Conservation (phyloP, 2,888 invertebrate species). For the Eutolmus rufibarbis region DNA sequence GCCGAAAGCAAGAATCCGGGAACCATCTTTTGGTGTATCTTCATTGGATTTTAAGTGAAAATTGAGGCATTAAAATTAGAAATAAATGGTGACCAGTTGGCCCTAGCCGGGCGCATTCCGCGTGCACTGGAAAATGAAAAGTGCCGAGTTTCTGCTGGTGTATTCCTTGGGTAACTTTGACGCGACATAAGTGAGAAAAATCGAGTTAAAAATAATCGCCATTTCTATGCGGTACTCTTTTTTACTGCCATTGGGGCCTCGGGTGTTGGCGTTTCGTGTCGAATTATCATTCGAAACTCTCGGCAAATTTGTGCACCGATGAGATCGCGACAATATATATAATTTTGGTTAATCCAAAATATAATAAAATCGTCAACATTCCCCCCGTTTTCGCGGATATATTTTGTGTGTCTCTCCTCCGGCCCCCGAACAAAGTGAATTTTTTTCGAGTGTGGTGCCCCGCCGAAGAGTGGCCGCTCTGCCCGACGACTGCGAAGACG, state of each 20-base stretch:
- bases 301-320: background rate
- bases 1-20: constrained; percentile 50
- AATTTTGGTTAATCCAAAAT: background rate
- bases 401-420: background rate
- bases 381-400: background rate
- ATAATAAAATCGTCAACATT: background rate
- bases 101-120: background rate
- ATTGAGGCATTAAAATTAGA: constrained; percentile 21
- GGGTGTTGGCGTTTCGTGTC: constrained; percentile 52
- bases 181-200: constrained; percentile 26
- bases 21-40: constrained; percentile 51
- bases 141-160: background rate
- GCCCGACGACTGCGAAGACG: background rate
- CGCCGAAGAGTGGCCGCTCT: background rate
- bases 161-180: constrained; percentile 36
- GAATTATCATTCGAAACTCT: constrained; percentile 26
- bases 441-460: background rate
- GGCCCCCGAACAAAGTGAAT: background rate
- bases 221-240: constrained; percentile 39
- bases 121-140: constrained; percentile 26
- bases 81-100: background rate
- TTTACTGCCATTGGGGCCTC: constrained; percentile 45
- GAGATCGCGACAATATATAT: background rate
- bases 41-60: constrained; percentile 37
- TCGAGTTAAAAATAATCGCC: constrained; percentile 34